Evolutionary conservation across 2,797 vertebrate species (phyloP), one percentile per base, ranked within the genome.

Genomic region (Masticophis lateralis): DNA sequence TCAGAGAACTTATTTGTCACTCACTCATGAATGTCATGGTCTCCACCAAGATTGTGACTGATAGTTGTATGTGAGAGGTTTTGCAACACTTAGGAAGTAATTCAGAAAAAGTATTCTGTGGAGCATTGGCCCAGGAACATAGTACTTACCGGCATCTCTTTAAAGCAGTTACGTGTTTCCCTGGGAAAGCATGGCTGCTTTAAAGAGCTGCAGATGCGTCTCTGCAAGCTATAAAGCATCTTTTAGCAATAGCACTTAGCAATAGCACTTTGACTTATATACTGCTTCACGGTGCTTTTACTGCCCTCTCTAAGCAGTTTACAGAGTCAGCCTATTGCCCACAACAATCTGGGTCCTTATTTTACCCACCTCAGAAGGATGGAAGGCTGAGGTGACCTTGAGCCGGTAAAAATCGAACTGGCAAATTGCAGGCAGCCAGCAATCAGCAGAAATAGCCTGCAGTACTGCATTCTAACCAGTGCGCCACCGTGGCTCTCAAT

Each of bases 1-100:
- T 97, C 97, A 97, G 95, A 97, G 90, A 94, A 94, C 91, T 94
- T 95, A 97, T 97, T 97, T 96, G 97, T 97, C 96, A 97, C 93
- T 91, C 95, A 93, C 93, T 96, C 96, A 95, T 94, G 95, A 86
- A 96, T 43, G 37, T 22, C 74, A 43, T 2, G 37, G 94, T 95
- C 95, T 95, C 96, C 96, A 96, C 96, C 96, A 97, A 97, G 95
- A 97, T 88, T 66, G 91, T 96, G 97, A 97, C 93, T 96, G 96
- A 97, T 96, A 94, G 95, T 94, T 96, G 83, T 95, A 97, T 96
- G 94, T 1, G 93, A 60, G 90, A 96, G 96, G 96, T 96, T 95
- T 95, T 93, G 69, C 74, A 83, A 95, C 93, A 92, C 94, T 91
- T 92, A 95, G 96, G 97, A 88, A 97, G 95, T 96, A 96, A 94